These are phyloP conservation scores for Anarhynchus alexandrinus DNA, from an alignment of 2,113 vertebrate genomes.

Conservation along the genomic window DNA sequence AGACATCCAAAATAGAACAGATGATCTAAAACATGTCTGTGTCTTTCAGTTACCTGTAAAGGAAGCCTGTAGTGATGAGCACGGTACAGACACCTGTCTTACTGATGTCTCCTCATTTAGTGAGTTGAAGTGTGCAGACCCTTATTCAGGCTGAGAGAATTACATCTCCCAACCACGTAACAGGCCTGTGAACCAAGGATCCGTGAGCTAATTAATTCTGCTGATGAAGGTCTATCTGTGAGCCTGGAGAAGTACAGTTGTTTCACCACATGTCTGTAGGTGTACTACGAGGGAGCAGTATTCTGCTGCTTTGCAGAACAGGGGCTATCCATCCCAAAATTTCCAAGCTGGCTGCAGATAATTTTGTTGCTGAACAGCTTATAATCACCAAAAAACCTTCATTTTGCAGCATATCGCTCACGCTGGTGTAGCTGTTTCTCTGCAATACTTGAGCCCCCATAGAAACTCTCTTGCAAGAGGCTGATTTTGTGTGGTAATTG, in stretches of 20 bases:
- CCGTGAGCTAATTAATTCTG: neutral
- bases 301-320: neutral
- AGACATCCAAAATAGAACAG: neutral
- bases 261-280: neutral
- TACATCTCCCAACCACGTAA: neutral
- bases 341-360: neutral
- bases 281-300: neutral
- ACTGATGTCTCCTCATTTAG: neutral
- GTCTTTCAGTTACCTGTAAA: neutral
- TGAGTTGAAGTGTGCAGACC: neutral
- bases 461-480: neutral
- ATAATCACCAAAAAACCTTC: rapidly evolving
- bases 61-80: neutral
- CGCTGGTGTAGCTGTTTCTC: neutral
- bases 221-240: neutral
- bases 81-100: rapidly evolving
- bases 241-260: neutral
- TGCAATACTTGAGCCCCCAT: neutral
- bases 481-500: neutral
- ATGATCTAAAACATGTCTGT: neutral
- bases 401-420: neutral
- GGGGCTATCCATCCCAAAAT: neutral
- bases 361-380: neutral
- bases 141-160: neutral
- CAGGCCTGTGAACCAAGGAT: neutral